Conservation (phyloP, 1,140 invertebrate species). For the Drosophila malerkotliana region DNA sequence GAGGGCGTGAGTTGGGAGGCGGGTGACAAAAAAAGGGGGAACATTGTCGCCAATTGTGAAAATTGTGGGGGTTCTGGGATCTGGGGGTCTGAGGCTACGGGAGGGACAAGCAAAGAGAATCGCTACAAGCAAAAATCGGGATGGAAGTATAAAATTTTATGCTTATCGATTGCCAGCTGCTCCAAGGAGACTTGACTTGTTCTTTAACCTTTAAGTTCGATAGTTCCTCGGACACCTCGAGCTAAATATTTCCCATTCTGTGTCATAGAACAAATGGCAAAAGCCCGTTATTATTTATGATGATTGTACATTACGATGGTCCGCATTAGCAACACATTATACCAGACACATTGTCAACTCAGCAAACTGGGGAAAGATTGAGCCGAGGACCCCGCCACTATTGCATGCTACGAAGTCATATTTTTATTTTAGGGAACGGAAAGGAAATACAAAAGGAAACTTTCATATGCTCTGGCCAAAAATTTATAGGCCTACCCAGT, state of each 20-base stretch:
- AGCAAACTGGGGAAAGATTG: constrained; percentile 16
- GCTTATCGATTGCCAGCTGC: constrained; percentile 71
- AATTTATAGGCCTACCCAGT: constrained; percentile 26
- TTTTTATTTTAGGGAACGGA: constrained; percentile 49
- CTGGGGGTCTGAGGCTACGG: not conserved
- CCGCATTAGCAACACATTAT: constrained; percentile 73
- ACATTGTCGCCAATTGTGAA: constrained; percentile 59
- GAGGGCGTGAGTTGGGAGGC: not conserved
- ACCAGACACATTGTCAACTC: constrained; percentile 51
- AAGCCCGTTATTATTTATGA: constrained; percentile 69
- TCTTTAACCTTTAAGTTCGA: constrained; percentile 48
- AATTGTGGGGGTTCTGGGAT: not conserved
- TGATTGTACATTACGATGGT: constrained; percentile 74
- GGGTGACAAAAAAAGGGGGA: not conserved
- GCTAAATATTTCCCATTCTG: constrained; percentile 1
- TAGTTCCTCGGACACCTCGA: constrained; percentile 32
- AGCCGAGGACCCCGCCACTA: not conserved
- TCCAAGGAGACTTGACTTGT: constrained; percentile 30
- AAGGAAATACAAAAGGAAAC: constrained; percentile 15
- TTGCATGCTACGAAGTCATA: constrained; percentile 71
- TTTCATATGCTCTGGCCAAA: constrained; percentile 55
- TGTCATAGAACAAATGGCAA: constrained; percentile 26
- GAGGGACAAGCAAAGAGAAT: not conserved
- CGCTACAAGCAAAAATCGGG: constrained; percentile 2
- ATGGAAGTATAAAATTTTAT: constrained; percentile 65